Conservation (phyloP, 1,140 invertebrate species). For the Phymorhynchus buccinoides region DNA sequence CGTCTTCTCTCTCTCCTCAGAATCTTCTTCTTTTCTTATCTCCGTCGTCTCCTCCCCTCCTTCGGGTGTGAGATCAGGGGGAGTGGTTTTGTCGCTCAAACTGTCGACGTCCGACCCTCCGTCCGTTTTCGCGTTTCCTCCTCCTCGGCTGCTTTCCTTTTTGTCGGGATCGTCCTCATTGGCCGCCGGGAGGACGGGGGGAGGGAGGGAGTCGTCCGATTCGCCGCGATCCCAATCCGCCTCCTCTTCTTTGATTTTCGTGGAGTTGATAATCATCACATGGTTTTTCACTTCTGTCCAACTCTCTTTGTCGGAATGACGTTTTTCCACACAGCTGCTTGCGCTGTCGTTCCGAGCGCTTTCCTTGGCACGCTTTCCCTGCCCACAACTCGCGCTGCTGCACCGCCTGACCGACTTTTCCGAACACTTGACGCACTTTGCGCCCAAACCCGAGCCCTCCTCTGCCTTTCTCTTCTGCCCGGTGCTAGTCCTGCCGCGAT, state of each 20-base stretch:
- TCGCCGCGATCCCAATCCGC: conserved; percentile 23
- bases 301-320: conserved; percentile 34
- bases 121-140: neutral
- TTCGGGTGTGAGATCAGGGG: conserved; percentile 46
- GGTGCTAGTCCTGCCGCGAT: too few relatives aligned
- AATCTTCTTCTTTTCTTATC: too few relatives aligned
- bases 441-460: neutral
- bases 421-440: too few relatives aligned
- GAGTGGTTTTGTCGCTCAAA: conserved; percentile 57
- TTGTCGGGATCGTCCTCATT: neutral
- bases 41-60: conserved; percentile 32
- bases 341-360: conserved; percentile 5
- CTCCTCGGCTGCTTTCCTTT: neutral
- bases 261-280: conserved; percentile 49
- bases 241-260: conserved; percentile 53
- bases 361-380: too few relatives aligned
- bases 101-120: conserved; percentile 31
- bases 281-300: conserved; percentile 26
- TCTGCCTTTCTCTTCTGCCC: conserved; percentile 16
- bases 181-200: conserved; percentile 25
- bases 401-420: neutral
- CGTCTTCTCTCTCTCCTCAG: neutral
- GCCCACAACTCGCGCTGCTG: too few relatives aligned
- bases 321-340: neutral
- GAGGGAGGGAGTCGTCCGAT: conserved; percentile 31